These are phyloP conservation scores for Acanthacorydalis orientalis DNA, from an alignment of 2,888 invertebrate genomes.

Conservation along the genomic window DNA sequence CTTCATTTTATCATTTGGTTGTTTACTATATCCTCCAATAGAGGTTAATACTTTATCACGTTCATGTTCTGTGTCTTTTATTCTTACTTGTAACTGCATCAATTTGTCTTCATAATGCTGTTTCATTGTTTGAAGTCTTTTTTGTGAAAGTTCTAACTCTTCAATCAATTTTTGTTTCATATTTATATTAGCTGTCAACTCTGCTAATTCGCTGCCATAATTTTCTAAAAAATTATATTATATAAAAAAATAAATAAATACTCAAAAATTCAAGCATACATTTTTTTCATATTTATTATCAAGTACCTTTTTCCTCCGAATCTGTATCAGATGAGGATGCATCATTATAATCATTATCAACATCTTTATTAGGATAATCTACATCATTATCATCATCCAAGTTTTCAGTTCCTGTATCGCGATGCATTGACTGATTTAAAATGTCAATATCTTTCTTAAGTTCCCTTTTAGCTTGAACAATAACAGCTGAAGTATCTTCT, in stretches of 20 bases:
- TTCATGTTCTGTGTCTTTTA: slow-evolving; percentile 78
- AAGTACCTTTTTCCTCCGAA: slow-evolving; percentile 37
- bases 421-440: slow-evolving; percentile 21
- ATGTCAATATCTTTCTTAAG: slow-evolving; percentile 46
- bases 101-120: slow-evolving; percentile 89
- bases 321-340: slow-evolving; percentile 37
- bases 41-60: slow-evolving; percentile 63
- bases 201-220: slow-evolving; percentile 68
- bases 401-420: slow-evolving; percentile 37
- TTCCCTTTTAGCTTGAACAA: slow-evolving; percentile 68
- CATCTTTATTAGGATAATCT: slow-evolving; percentile 29
- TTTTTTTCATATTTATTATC: background rate
- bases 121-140: slow-evolving; percentile 66
- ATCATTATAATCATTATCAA: slow-evolving; percentile 39
- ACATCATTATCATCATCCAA: slow-evolving; percentile 37
- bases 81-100: slow-evolving; percentile 63
- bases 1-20: slow-evolving; percentile 53
- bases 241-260: slow-evolving; percentile 10
- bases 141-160: slow-evolving; percentile 79
- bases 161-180: slow-evolving; percentile 89
- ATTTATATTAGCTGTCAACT: slow-evolving; percentile 82
- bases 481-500: slow-evolving; percentile 33
- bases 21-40: slow-evolving; percentile 10
- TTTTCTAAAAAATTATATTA: slow-evolving; percentile 27
- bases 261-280: slow-evolving; percentile 2